Percentiles rank a stretch among this genome's conserved stretches.
Evolutionary conservation across 2,888 invertebrate species (phyloP).

Genomic region (Megamerina dolium): DNA sequence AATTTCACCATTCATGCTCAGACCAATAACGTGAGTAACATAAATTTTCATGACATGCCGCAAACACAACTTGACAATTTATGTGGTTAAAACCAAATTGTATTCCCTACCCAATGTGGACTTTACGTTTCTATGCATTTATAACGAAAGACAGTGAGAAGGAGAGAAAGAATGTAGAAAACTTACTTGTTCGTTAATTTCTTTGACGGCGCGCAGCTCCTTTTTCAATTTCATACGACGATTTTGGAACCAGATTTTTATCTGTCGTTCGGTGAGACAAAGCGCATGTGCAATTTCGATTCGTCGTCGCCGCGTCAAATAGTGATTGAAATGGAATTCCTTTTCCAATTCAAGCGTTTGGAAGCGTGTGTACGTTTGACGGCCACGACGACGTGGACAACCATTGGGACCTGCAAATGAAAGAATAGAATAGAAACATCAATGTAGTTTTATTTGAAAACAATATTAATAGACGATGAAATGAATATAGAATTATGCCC

Average conservation of each 20-base stretch:
- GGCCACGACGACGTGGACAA: constrained; percentile 86
- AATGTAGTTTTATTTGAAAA: background rate
- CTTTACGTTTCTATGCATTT: too few species aligned
- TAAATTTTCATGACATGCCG: too few species aligned
- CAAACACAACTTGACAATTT: too few species aligned
- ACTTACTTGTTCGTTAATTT: constrained; percentile 79
- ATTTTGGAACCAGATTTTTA: constrained; percentile 97
- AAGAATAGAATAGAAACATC: constrained; percentile 14
- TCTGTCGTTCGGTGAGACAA: constrained; percentile 92
- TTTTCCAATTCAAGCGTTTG: constrained; percentile 97
- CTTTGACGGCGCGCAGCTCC: constrained; percentile 87
- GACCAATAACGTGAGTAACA: too few species aligned
- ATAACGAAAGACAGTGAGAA: too few species aligned
- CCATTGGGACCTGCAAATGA: constrained; percentile 82
- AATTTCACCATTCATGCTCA: too few species aligned
- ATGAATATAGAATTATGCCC: too few species aligned
- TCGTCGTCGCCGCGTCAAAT: constrained; percentile 89
- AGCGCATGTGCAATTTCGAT: constrained; percentile 96
- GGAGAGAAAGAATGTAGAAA: too few species aligned
- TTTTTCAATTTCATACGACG: constrained; percentile 95
- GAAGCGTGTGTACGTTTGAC: constrained; percentile 97
- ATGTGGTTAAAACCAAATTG: too few species aligned
- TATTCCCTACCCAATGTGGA: too few species aligned
- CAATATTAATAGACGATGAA: too few species aligned
- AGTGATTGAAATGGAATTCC: constrained; percentile 98